These are phyloP conservation scores for Brenthis daphne DNA, from an alignment of 2,888 invertebrate species.

Conservation along the genomic window DNA sequence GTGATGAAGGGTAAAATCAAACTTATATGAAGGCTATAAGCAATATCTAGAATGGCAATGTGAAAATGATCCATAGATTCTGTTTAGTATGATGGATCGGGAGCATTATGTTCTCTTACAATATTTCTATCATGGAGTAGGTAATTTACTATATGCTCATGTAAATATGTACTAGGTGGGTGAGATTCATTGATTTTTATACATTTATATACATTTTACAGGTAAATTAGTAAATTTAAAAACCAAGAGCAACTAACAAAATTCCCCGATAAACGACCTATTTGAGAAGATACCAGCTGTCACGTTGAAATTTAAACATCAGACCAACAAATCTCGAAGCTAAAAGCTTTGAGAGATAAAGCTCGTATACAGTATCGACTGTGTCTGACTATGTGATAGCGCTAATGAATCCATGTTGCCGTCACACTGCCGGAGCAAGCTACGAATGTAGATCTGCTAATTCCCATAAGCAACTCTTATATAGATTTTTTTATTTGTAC, in stretches of 20 bases:
- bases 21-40: neutral
- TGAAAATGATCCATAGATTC: slow-evolving; percentile 2
- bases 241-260: slow-evolving; percentile 1
- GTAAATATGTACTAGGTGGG: neutral
- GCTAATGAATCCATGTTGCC: slow-evolving; percentile 78
- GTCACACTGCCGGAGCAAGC: slow-evolving; percentile 71
- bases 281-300: slow-evolving; percentile 49
- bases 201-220: neutral
- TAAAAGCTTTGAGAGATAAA: slow-evolving; percentile 76
- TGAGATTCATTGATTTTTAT: neutral
- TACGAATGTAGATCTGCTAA: slow-evolving; percentile 50
- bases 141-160: neutral
- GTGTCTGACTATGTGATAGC: slow-evolving; percentile 64
- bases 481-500: neutral
- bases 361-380: slow-evolving; percentile 58
- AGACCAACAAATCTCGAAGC: slow-evolving; percentile 59
- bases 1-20: neutral
- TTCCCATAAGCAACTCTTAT: neutral
- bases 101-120: neutral
- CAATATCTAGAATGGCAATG: neutral
- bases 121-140: slow-evolving; percentile 1
- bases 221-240: no score
- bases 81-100: neutral
- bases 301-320: slow-evolving; percentile 46
- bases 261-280: slow-evolving; percentile 48